Base-by-base conservation (phyloP, 2,888 invertebrate species). In the Dioctria linearis region DNA sequence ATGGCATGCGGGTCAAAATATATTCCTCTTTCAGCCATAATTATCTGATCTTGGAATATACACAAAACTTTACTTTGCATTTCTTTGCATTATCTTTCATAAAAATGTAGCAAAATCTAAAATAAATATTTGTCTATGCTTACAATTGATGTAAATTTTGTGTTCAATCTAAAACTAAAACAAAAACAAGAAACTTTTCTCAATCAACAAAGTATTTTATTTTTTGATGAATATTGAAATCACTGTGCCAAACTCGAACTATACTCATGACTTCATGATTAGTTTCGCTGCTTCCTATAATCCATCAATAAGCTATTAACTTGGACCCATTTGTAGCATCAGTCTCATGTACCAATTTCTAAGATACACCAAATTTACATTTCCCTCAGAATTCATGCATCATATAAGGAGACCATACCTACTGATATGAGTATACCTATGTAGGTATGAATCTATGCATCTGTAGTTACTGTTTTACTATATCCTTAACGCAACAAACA, bases 351-450 rank as follows among this genome's bases (percentile, higher is more conserved):
- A n/a, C 39, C 51, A 54, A 73, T 54, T 13, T 54, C 57, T 39
- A 73, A 73, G 57, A 57, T 73, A 57, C n/a, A 43, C 67, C 13
- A 54, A 73, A 73, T 73, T 73, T 54, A 54, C 73, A 73, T 73
- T 54, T 73, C 57, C 73, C 73, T 51, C 49, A 49, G 69, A 25
- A 25, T 25, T 25, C 25, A 25, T 25, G 25, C 49, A 69, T 9
- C 43, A 69, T 46, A 69, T 46, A 69, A 69, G 37, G 43, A 43
- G 37, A 6, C 9, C 25, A 25, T 25, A 25, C 25, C 25, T 25
- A 4, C 11, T 5, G 39, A 13, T 46, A 67, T 3, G 25, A 49
- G 13, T 5, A n/a, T 6, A 5, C 13, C 37, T 57, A 39, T 54
- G 39, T 73, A 71, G 51, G 3, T 73, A 73, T 40, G 54, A 54